Evolutionary conservation across 1,140 invertebrate genomes (phyloP).

Genomic region (Drosophila burlai): DNA sequence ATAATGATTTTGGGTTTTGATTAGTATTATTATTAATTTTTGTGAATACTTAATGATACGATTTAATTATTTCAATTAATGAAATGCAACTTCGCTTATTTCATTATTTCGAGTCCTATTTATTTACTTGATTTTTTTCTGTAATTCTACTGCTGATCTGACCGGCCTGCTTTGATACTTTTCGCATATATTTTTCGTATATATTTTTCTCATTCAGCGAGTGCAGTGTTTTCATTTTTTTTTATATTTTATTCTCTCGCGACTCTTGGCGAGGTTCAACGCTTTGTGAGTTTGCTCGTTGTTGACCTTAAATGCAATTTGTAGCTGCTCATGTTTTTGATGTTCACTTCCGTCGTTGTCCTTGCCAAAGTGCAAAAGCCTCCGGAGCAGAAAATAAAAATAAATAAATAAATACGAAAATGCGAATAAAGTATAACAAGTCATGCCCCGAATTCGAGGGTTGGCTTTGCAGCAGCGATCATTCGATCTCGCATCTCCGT

Average conservation of each 20-base stretch:
- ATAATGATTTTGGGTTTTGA: too few relatives aligned
- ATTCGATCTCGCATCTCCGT: slow-evolving; percentile 20
- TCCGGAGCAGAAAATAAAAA: slow-evolving; percentile 16
- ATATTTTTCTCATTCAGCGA: slow-evolving; percentile 21
- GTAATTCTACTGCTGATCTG: slow-evolving; percentile 23
- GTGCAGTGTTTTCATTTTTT: slow-evolving; percentile 24
- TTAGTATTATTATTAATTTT: too few relatives aligned
- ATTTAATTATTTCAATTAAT: too few relatives aligned
- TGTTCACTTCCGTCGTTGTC: slow-evolving; percentile 64
- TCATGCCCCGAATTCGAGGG: slow-evolving; percentile 26
- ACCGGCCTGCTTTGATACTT: slow-evolving; percentile 60
- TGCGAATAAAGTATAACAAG: slow-evolving; percentile 19
- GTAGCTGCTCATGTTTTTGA: slow-evolving; percentile 40
- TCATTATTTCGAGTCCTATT: neutral
- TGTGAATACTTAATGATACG: too few relatives aligned
- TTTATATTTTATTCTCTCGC: slow-evolving; percentile 22
- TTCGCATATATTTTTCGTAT: neutral
- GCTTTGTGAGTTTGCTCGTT: slow-evolving; percentile 69
- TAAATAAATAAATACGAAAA: slow-evolving; percentile 9
- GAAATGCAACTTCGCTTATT: too few relatives aligned
- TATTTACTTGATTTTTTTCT: slow-evolving; percentile 4
- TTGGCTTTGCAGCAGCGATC: slow-evolving; percentile 27
- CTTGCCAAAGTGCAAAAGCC: slow-evolving; percentile 77
- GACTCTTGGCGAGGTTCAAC: slow-evolving; percentile 67
- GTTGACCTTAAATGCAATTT: slow-evolving; percentile 72